phyloP scores from a whole-genome alignment of 2,113 vertebrate species.

The Tyrannus savana region DNA sequence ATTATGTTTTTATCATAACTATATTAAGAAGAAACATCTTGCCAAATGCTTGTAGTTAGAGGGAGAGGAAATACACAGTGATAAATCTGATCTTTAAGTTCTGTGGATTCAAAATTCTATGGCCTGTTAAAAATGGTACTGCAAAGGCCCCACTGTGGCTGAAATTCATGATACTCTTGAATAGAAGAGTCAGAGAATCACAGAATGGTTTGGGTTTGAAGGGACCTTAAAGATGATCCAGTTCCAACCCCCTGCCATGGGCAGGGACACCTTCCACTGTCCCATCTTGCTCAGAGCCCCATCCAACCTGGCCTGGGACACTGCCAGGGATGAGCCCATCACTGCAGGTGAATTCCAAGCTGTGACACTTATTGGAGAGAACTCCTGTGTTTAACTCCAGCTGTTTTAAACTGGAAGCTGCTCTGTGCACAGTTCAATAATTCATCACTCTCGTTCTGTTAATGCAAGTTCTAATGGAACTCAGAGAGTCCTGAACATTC shows the following conservation, averaged over 20 bases:
- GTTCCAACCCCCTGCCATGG: background rate
- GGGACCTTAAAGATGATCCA: background rate
- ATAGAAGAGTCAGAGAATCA: background rate
- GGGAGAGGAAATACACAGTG: background rate
- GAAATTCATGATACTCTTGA: background rate
- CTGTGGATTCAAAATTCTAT: background rate
- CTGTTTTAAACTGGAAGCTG: background rate
- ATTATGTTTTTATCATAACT: background rate
- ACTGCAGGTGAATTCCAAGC: background rate
- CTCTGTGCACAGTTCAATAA: background rate
- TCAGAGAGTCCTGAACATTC: background rate
- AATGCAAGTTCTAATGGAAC: background rate
- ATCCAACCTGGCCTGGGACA: fast-evolving
- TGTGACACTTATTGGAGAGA: background rate
- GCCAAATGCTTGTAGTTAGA: background rate
- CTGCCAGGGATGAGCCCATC: background rate
- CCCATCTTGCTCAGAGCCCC: background rate
- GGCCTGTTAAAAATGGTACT: background rate
- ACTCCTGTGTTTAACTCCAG: background rate
- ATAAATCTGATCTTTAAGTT: background rate
- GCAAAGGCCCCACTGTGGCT: background rate
- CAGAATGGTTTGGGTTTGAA: background rate
- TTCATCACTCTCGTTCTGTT: background rate
- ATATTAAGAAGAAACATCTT: background rate
- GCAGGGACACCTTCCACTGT: background rate